Percentiles rank a stretch among this genome's conserved stretches.
These are phyloP conservation scores for Lipotes vexillifer DNA, from an alignment of 2,113 vertebrate genomes.

Conservation along the genomic window DNA sequence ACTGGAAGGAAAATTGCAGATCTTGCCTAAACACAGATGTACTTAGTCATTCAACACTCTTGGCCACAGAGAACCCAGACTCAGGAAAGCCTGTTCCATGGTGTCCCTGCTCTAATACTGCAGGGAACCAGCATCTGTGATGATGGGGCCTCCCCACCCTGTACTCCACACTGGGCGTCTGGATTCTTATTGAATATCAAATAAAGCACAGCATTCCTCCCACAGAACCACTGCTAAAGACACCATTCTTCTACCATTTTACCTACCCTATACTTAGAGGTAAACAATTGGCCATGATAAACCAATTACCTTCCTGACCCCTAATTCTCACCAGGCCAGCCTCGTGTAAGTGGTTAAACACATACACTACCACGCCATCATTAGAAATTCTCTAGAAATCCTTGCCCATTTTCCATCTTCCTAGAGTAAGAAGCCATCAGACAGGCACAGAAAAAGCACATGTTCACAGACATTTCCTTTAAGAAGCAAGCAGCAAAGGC, in stretches of 20 bases:
- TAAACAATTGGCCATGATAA: background rate
- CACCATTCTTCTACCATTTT: background rate
- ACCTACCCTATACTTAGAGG: background rate
- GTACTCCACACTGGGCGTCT: background rate
- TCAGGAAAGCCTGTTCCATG: background rate
- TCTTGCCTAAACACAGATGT: background rate
- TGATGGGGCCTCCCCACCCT: rapidly evolving
- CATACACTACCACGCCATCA: background rate
- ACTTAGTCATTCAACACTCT: background rate
- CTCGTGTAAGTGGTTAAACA: background rate
- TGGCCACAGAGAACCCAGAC: background rate
- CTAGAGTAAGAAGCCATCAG: background rate
- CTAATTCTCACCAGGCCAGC: background rate
- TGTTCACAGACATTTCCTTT: background rate
- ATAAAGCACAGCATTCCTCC: background rate
- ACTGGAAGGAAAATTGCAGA: background rate
- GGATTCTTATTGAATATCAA: background rate
- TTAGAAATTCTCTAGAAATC: background rate
- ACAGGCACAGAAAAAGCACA: background rate
- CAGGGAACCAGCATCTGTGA: background rate
- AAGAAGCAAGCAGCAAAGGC: background rate
- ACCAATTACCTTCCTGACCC: background rate
- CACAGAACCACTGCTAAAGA: background rate
- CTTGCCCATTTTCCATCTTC: background rate
- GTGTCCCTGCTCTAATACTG: background rate